A percentile compares a stretch with the other conserved stretches of the same genome.
phyloP scores from a whole-genome alignment of 2,113 vertebrate genomes.

The Lophius piscatorius region DNA sequence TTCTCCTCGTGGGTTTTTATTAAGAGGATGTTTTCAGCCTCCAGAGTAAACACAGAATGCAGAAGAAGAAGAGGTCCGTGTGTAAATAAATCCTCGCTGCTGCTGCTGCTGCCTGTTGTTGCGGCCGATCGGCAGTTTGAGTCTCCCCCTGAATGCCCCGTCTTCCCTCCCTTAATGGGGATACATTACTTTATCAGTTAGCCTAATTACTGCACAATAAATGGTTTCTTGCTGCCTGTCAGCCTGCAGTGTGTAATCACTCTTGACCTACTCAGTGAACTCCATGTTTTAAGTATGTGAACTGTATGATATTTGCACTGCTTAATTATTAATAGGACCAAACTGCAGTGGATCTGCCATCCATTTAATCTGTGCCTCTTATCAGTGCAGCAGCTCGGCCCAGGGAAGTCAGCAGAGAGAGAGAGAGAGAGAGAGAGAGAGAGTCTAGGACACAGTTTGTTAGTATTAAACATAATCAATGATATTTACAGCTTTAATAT shows the following conservation, averaged over 20 bases:
- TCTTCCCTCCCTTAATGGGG: slow-evolving; percentile 77
- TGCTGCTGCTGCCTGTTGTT: slow-evolving; percentile 33
- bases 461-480: too few species aligned
- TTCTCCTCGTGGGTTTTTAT: slow-evolving; percentile 17
- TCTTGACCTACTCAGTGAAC: slow-evolving; percentile 93
- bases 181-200: slow-evolving; percentile 89
- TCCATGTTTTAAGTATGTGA: slow-evolving; percentile 91
- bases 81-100: slow-evolving; percentile 23
- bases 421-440: background rate
- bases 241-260: slow-evolving; percentile 91
- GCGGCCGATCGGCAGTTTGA: slow-evolving; percentile 72
- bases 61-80: slow-evolving; percentile 17
- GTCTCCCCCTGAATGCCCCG: slow-evolving; percentile 77
- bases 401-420: too few species aligned
- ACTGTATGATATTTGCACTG: slow-evolving; percentile 86
- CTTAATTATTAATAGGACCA: slow-evolving; percentile 89
- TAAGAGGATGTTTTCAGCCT: slow-evolving; percentile 24
- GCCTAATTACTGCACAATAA: slow-evolving; percentile 95
- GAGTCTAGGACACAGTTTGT: slow-evolving; percentile 14
- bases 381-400: slow-evolving; percentile 42
- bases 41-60: slow-evolving; percentile 10
- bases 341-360: slow-evolving; percentile 74
- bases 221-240: slow-evolving; percentile 88
- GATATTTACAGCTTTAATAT: too few species aligned
- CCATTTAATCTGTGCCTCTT: slow-evolving; percentile 65